Base-by-base conservation (phyloP, 1,140 invertebrate species). In the Sinella curviseta region DNA sequence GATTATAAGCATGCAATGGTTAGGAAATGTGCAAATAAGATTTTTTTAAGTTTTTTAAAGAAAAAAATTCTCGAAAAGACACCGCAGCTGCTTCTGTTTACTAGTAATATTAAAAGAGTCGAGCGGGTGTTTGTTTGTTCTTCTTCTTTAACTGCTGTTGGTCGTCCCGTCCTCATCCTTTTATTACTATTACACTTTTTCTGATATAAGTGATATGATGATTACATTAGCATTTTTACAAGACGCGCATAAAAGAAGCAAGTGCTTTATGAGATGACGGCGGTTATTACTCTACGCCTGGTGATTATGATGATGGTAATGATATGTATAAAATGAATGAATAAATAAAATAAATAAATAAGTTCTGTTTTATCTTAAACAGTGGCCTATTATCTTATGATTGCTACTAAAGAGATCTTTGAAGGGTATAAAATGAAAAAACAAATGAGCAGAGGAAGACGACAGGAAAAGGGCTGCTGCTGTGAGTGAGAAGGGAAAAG, bases 381-480 rank as follows among this genome's bases (percentile, higher is more conserved):
- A 26, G 12, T 60, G 24, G 12, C 57, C 14, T 60, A 12, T 60
- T 60, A 60, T 26, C 14, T 60, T 60, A n/a, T n/a, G n/a, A n/a
- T n/a, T 4, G 39, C 17, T 48, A 8, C 4, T 8, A 48, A 48
- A 8, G 39, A 48, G 39, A 4, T 48, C 4, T 48, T 48, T 48
- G 39, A 17, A 48, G 4, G 4, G 4, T 48, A 4, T 48, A 48
- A n/a, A 48, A 48, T 48, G 39, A 48, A 48, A 48, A n/a, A 8
- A 8, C 39, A 48, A 48, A 17, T 48, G 39, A 48, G 39, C 4
- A 26, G 24, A 60, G 24, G 4, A 60, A 8, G 24, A 31, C 16
- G n/a, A 70, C 65, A 30, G 26, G 65, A 70, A 70, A 70, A 70
- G 65, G 65, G 65, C 65, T 60, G 57, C 57, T 60, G 57, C n/a